Evolutionary conservation across 2,113 vertebrate species (phyloP).

Genomic region (Acinonyx jubatus): DNA sequence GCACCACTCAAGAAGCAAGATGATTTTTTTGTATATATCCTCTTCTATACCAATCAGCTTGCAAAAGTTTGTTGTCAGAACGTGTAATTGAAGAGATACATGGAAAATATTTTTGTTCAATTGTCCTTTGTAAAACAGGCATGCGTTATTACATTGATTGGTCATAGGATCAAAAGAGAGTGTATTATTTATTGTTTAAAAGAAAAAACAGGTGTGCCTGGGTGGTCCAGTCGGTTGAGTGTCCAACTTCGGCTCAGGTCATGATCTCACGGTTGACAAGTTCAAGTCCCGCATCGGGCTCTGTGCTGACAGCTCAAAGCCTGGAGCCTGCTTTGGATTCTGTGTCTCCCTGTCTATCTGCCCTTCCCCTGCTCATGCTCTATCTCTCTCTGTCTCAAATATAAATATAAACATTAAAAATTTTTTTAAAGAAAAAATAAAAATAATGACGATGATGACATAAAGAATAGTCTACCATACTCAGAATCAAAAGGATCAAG

Average conservation of each 20-base stretch:
- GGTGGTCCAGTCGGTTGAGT: too few species aligned
- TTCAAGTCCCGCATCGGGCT: too few species aligned
- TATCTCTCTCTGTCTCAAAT: too few species aligned
- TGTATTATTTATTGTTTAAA: background rate
- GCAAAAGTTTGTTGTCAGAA: background rate
- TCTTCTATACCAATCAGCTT: background rate
- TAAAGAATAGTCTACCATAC: background rate
- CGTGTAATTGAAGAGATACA: background rate
- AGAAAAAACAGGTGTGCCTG: background rate
- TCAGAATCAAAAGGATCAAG: background rate
- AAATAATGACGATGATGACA: background rate
- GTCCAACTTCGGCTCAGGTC: too few species aligned
- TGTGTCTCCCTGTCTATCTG: too few species aligned
- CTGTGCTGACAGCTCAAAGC: too few species aligned
- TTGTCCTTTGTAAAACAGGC: background rate
- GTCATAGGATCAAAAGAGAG: background rate
- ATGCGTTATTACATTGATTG: background rate
- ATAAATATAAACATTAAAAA: background rate
- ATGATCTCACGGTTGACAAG: too few species aligned
- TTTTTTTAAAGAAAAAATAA: slow-evolving; percentile 3
- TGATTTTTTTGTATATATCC: background rate
- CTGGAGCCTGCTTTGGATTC: too few species aligned
- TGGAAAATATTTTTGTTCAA: background rate
- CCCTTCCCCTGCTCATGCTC: too few species aligned
- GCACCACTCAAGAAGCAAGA: background rate